Evolutionary conservation across 2,888 invertebrate genomes (phyloP).

Genomic region (Syrista parreyssii): DNA sequence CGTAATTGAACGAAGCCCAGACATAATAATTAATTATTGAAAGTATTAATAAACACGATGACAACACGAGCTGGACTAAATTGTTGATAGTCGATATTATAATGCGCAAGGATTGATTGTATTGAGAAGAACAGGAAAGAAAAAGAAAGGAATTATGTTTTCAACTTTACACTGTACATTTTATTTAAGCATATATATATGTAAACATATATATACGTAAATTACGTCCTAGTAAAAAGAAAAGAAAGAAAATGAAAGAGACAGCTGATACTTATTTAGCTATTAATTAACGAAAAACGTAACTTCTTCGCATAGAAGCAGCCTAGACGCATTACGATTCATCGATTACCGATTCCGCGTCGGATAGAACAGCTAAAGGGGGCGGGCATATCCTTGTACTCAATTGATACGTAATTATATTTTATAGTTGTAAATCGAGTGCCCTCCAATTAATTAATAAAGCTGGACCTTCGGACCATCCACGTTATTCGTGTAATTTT

Average conservation of each 20-base stretch:
- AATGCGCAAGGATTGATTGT: not conserved
- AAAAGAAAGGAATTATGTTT: not conserved
- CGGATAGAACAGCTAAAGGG: not conserved
- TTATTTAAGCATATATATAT: conserved; percentile 29
- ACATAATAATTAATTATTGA: conserved; percentile 35
- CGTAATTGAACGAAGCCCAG: conserved; percentile 43
- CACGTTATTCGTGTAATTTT: too few species aligned
- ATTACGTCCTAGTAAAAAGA: conserved; percentile 18
- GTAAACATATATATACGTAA: conserved; percentile 17
- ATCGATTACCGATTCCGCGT: not conserved
- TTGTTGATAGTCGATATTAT: conserved; percentile 23
- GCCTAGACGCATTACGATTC: not conserved
- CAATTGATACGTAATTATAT: not conserved
- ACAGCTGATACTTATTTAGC: not conserved
- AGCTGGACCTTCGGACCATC: too few species aligned
- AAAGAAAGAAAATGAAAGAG: not conserved
- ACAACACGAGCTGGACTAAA: conserved; percentile 15
- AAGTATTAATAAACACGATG: conserved; percentile 31
- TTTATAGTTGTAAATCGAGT: not conserved
- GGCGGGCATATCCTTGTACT: not conserved
- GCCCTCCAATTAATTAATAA: not conserved
- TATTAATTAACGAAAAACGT: not conserved
- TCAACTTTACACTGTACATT: conserved; percentile 27
- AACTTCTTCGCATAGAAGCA: not conserved
- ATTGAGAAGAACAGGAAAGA: not conserved